phyloP scores from a whole-genome alignment of 2,113 vertebrate genomes.

The Gulo gulo region DNA sequence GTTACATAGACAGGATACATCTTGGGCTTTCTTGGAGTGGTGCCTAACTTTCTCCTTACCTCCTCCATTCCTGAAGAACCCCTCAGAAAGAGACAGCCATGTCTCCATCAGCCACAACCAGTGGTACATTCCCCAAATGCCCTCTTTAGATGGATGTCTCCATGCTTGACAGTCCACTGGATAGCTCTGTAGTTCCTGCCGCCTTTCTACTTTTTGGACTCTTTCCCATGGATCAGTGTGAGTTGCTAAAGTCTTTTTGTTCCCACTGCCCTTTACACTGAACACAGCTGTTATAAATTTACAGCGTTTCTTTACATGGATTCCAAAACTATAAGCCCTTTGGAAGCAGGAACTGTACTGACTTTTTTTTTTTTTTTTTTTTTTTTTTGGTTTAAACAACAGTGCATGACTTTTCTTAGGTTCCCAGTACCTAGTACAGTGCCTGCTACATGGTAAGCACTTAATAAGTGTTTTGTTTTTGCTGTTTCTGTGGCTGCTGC shows the following conservation, averaged over 20 bases:
- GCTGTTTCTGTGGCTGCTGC: neutral
- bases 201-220: neutral
- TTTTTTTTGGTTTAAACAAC: neutral
- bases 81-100: neutral
- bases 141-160: neutral
- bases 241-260: neutral
- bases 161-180: neutral
- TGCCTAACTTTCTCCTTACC: neutral
- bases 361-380: too few relatives aligned
- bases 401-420: neutral
- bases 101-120: neutral
- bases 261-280: neutral
- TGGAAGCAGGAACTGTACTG: neutral
- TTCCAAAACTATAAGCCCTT: neutral
- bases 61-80: neutral
- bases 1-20: neutral
- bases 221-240: neutral
- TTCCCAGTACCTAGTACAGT: neutral
- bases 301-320: neutral
- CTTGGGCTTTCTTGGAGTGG: neutral
- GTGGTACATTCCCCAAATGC: neutral
- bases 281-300: neutral
- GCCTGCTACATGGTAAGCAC: neutral
- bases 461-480: neutral
- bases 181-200: neutral